Evolutionary conservation across 2,888 invertebrate species (phyloP), one percentile per base, ranked within the genome.

Genomic region (Anarsia innoxiella): DNA sequence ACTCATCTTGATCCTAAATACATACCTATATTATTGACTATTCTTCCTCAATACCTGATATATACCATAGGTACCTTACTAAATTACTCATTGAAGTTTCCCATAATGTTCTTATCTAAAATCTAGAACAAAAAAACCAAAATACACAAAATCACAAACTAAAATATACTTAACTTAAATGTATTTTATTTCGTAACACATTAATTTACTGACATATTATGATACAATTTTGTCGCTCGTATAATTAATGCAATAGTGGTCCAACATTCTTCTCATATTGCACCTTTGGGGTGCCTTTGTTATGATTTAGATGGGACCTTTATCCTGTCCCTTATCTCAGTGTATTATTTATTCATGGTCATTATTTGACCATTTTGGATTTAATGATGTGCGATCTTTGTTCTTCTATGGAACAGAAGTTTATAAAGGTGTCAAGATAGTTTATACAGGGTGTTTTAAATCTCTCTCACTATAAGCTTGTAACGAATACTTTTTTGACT

Each of bases 361-460:
- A 84, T 84, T 83, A 83, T 83, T 83, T 83, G 83, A 82, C 83
- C 83, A 73, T 83, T 82, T 79, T 66, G 49, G 58, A 68, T 71
- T 73, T 83, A 80, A 83, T 84, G 82, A 79, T 78, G 73, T 73
- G 68, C 60, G 56, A 67, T 70, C 72, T 65, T 80, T 83, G 82
- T 80, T 77, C 74, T 76, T 69, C 62, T 61, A 50, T 64, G 65
- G 66, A 68, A 62, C 64, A 66, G 19, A 65, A 64, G 59, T 72
- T 68, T 65, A 54, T 57, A 73, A 68, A 70, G 68, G 74, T 41
- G 73, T 79, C 79, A 78, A 82, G 80, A 79, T 78, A 68, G 54
- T 66, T 71, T 68, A 77, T 74, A 64, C 50, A n/a, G n/a, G n/a
- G n/a, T n/a, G n/a, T n/a, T n/a, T n/a, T n/a, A n/a, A n/a, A n/a